These are phyloP conservation scores for Numida meleagris DNA, from an alignment of 2,113 vertebrate genomes.

Conservation along the genomic window DNA sequence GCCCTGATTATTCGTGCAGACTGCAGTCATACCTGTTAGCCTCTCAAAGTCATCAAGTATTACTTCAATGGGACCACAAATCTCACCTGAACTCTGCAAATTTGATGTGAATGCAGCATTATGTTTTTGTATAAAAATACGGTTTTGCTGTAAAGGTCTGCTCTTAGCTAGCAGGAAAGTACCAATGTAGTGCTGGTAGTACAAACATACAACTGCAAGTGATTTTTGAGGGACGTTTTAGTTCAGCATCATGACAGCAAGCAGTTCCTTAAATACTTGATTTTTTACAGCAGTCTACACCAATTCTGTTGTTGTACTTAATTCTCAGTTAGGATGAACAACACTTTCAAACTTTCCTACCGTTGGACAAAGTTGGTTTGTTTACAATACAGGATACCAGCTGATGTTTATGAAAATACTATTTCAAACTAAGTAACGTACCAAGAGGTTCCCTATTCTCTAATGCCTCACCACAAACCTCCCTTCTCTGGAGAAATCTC, in stretches of 20 bases:
- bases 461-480: fast-evolving
- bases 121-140: not conserved
- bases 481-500: not conserved
- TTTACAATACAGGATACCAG: not conserved
- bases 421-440: not conserved
- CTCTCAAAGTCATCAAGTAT: not conserved
- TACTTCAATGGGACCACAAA: not conserved
- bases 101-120: not conserved
- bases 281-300: not conserved
- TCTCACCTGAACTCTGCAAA: not conserved
- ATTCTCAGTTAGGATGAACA: not conserved
- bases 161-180: not conserved
- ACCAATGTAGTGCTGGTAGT: not conserved
- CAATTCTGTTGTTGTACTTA: not conserved
- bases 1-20: conserved; percentile 10
- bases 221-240: not conserved
- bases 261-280: not conserved
- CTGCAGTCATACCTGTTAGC: not conserved
- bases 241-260: not conserved
- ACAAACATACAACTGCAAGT: not conserved
- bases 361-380: not conserved
- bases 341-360: not conserved
- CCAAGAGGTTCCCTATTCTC: not conserved
- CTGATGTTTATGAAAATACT: not conserved
- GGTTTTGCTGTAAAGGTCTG: not conserved